A percentile compares a stretch with the other conserved stretches of the same genome.
These are phyloP conservation scores for Andrena minutula DNA, from an alignment of 2,888 invertebrate genomes.

Conservation along the genomic window DNA sequence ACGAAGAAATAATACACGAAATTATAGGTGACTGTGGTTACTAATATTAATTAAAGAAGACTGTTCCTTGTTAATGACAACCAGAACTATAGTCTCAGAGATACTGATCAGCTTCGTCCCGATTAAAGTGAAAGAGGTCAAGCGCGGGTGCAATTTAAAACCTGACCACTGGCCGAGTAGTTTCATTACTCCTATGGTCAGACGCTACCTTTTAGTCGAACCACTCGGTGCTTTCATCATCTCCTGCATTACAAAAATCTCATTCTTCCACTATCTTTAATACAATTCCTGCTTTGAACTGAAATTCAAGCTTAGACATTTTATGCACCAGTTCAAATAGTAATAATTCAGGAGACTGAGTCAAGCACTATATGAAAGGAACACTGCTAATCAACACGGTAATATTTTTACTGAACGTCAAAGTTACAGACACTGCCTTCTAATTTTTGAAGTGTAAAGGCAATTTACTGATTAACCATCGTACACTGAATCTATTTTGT, in stretches of 20 bases:
- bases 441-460: too few relatives aligned
- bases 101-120: conserved; percentile 10
- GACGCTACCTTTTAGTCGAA: conserved; percentile 5
- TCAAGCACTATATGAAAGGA: too few relatives aligned
- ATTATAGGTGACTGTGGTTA: too few relatives aligned
- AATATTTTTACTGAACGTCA: too few relatives aligned
- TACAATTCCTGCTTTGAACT: too few relatives aligned
- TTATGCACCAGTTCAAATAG: too few relatives aligned
- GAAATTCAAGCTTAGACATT: not conserved
- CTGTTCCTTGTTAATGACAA: not conserved
- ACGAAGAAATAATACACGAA: too few relatives aligned
- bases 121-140: conserved; percentile 26
- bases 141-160: conserved; percentile 11
- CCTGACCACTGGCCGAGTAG: conserved; percentile 33
- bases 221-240: not conserved
- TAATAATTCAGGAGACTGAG: too few relatives aligned
- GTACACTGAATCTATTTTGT: not conserved
- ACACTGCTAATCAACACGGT: too few relatives aligned
- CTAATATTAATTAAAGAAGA: too few relatives aligned
- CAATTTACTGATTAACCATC: not conserved
- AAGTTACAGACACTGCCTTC: too few relatives aligned
- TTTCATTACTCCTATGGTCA: conserved; percentile 35
- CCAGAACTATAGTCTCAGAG: not conserved
- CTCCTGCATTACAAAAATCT: not conserved
- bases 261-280: not conserved